Evolutionary conservation across 2,888 invertebrate genomes (phyloP), one percentile per base, ranked within the genome.

Genomic region (Cecidostiba fungosa): DNA sequence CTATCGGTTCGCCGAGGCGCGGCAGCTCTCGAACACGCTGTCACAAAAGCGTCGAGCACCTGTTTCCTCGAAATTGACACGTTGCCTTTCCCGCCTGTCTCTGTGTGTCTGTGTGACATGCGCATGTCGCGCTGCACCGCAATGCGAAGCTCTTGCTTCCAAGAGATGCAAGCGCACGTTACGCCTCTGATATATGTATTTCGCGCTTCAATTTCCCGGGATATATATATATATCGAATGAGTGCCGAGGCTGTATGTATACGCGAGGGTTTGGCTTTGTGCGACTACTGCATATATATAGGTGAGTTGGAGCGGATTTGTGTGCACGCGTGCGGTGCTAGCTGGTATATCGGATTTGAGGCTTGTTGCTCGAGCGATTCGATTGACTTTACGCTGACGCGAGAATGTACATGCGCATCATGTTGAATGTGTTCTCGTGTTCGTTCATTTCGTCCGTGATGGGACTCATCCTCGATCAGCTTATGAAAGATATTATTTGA

Each of bases 61-160:
- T 92, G 92, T 92, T 92, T 91, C 92, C 91, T 90, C 90, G 89
- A 90, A 92, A 92, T 92, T 91, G 92, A 92, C 92, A 92, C 91
- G 91, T 90, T 90, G 90, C 90, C 88, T 87, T 77, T 62, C 29
- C 77, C 69, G 26, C 77, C 62, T 66, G 23, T 36, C 43, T 8
- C 43, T n/a, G 14, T 39, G 16, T 47, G 50, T n/a, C 6, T 47
- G 74, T 14, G 16, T 54, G 54, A 59, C 23, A n/a, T 36, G 72
- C 39, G n/a, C 10, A 32, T n/a, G 72, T 19, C n/a, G n/a, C 72
- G 43, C 23, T 47, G n/a, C 73, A 10, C 73, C 26, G 12, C 47
- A 26, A 23, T 43, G 23, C 26, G 8, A 16, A 43, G 23, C 23
- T 50, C 74, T 47, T 69, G 70, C 69, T 4, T 43, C 39, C 29